These are phyloP conservation scores for Peribatodes rhomboidaria DNA, from an alignment of 2,888 invertebrate species.

Conservation along the genomic window DNA sequence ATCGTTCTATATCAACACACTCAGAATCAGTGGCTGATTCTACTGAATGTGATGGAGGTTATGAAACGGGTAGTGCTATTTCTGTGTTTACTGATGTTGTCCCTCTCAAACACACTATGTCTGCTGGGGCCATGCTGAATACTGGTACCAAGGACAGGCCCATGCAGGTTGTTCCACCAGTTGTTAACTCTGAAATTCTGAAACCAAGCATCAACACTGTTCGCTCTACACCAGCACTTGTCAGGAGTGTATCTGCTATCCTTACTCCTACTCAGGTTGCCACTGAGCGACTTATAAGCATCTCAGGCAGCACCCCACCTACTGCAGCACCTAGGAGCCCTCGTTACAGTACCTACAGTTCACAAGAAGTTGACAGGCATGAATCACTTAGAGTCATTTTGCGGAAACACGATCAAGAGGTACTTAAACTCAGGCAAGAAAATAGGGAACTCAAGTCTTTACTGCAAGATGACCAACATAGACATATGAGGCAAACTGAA, in stretches of 20 bases:
- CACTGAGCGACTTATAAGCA: conserved; percentile 76
- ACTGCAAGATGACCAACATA: conserved; percentile 70
- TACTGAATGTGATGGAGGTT: conserved; percentile 73
- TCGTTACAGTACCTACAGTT: conserved; percentile 57
- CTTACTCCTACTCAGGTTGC: conserved; percentile 74
- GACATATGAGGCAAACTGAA: conserved; percentile 64
- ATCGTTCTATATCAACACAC: conserved; percentile 51
- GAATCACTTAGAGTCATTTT: conserved; percentile 72
- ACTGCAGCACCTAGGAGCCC: conserved; percentile 74
- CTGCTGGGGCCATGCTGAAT: conserved; percentile 60
- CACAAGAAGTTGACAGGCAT: conserved; percentile 68
- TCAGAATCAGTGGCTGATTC: conserved; percentile 62
- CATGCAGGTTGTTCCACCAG: conserved; percentile 78
- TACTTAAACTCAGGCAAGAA: conserved; percentile 70
- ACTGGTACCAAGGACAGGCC: conserved; percentile 71
- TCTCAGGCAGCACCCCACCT: conserved; percentile 75
- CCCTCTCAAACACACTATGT: conserved; percentile 66
- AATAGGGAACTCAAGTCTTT: conserved; percentile 73
- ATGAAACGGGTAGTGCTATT: conserved; percentile 77
- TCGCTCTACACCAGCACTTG: conserved; percentile 68
- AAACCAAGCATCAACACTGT: conserved; percentile 53
- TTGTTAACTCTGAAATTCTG: conserved; percentile 64
- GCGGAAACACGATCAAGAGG: conserved; percentile 78
- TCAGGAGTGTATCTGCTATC: conserved; percentile 79
- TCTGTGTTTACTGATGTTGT: conserved; percentile 66